Evolutionary conservation across 64 coral and sea anemone genomes (phyloP).

Genomic region (Montipora sp.): DNA sequence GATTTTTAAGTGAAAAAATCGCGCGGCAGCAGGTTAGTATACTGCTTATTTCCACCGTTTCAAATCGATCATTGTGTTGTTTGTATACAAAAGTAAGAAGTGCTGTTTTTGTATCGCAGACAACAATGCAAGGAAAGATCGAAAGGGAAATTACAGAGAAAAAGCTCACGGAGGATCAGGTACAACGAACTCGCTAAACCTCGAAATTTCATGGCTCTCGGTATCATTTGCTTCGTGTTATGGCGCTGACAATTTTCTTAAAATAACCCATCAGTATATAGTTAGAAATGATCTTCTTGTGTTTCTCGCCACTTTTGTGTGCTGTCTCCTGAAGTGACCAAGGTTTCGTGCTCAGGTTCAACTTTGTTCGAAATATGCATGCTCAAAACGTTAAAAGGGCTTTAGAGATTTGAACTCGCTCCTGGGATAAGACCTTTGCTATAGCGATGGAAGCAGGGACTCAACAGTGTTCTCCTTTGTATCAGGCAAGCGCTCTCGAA

Average conservation of each 20-base stretch:
- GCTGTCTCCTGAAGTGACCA: too few species aligned
- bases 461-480: background rate
- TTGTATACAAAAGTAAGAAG: too few species aligned
- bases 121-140: conserved; percentile 60
- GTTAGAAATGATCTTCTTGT: too few species aligned
- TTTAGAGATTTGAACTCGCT: too few species aligned
- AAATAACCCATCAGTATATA: too few species aligned
- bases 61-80: background rate
- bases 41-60: background rate
- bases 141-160: conserved; percentile 67
- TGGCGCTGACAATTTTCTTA: too few species aligned
- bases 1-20: conserved; percentile 63
- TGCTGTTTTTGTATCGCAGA: conserved; percentile 38
- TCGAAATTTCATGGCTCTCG: background rate
- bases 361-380: too few species aligned
- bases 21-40: conserved; percentile 69
- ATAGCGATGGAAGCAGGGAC: too few species aligned
- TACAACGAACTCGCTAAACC: background rate
- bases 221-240: background rate
- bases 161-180: conserved; percentile 74
- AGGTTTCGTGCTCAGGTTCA: too few species aligned
- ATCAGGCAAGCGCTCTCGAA: conserved; percentile 32
- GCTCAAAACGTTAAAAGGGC: too few species aligned
- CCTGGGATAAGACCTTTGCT: too few species aligned
- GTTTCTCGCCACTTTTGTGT: too few species aligned